Conservation (phyloP, 2,888 invertebrate species). For the Limnephilus marmoratus region DNA sequence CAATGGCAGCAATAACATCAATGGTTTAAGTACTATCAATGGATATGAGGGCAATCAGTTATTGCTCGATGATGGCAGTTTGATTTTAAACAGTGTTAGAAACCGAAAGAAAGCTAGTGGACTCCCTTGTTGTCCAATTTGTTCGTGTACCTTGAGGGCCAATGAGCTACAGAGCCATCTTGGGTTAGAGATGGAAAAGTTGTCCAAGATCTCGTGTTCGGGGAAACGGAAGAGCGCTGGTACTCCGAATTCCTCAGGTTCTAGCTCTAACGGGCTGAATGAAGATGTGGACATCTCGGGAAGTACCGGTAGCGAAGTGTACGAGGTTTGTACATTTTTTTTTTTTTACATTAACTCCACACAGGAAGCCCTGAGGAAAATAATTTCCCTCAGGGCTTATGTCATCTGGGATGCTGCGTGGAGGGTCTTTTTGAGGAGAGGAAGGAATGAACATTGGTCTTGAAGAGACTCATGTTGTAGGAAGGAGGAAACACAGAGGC, state of each 20-base stretch:
- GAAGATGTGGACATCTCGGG: conserved; percentile 73
- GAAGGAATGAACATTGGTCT: no score
- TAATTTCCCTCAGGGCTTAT: no score
- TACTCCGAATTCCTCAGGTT: conserved; percentile 69
- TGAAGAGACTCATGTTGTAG: no score
- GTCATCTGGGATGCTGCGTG: no score
- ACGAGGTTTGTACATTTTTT: conserved; percentile 70
- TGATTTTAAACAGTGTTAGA: conserved; percentile 76
- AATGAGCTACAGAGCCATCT: conserved; percentile 92
- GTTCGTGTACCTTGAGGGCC: conserved; percentile 89
- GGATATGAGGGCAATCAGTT: not conserved
- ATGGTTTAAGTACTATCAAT: not conserved
- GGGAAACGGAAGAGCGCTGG: conserved; percentile 63
- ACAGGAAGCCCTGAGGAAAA: no score
- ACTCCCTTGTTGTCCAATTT: conserved; percentile 91
- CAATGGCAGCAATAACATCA: not conserved
- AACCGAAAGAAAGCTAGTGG: conserved; percentile 81
- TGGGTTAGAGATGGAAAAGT: conserved; percentile 83
- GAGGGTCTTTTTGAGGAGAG: no score
- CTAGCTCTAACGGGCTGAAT: conserved; percentile 69
- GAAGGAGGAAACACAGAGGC: no score
- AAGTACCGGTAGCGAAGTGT: conserved; percentile 74
- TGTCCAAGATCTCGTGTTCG: conserved; percentile 43
- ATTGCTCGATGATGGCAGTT: conserved; percentile 71
- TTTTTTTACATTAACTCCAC: no score